phyloP scores from a whole-genome alignment of 2,888 invertebrate genomes.

The Herminia tarsipennalis region DNA sequence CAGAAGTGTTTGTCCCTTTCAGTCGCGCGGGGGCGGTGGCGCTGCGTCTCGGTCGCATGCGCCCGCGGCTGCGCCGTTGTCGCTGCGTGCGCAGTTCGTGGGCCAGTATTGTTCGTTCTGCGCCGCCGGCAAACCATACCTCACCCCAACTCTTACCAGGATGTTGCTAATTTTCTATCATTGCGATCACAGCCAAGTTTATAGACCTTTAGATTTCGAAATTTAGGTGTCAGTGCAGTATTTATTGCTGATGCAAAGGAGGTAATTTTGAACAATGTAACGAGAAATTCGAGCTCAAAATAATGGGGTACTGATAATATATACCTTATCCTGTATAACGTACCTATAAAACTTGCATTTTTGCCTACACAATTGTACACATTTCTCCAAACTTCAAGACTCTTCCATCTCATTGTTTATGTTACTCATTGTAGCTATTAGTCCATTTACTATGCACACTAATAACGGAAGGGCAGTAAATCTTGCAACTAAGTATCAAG shows the following conservation, averaged over 20 bases:
- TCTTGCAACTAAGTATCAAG: too few species aligned
- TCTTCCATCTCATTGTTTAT: too few species aligned
- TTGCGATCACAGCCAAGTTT: constrained; percentile 78
- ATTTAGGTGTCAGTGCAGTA: constrained; percentile 80
- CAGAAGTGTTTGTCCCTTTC: constrained; percentile 57
- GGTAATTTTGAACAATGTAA: constrained; percentile 36
- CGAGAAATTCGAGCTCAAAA: constrained; percentile 1
- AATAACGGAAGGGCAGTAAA: too few species aligned
- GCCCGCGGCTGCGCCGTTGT: constrained; percentile 67
- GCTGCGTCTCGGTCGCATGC: constrained; percentile 54
- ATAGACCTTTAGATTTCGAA: constrained; percentile 77
- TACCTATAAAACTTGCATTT: neutral
- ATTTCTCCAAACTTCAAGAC: too few species aligned
- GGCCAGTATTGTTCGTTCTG: constrained; percentile 64
- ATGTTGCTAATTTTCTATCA: constrained; percentile 85
- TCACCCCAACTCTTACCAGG: constrained; percentile 80
- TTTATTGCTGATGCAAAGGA: constrained; percentile 65
- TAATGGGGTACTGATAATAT: neutral
- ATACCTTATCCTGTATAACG: too few species aligned
- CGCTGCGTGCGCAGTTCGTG: constrained; percentile 64
- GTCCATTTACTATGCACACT: too few species aligned
- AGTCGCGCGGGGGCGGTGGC: constrained; percentile 38
- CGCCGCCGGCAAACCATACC: constrained; percentile 75
- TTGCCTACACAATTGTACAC: too few species aligned
- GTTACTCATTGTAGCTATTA: too few species aligned